phyloP scores from a whole-genome alignment of 2,888 invertebrate species.

The Idaea straminata region DNA sequence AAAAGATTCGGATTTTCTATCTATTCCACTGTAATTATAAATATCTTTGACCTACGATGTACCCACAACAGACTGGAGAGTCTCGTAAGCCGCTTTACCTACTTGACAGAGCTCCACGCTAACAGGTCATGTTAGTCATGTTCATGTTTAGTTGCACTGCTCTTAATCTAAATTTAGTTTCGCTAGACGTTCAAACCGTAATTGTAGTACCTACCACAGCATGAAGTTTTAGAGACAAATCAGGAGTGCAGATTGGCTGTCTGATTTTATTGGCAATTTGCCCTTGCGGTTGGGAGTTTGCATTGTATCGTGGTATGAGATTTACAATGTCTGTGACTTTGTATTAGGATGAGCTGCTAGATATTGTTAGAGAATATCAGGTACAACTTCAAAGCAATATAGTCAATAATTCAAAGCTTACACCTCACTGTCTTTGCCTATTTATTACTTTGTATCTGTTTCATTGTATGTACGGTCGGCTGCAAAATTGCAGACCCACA shows the following conservation, averaged over 20 bases:
- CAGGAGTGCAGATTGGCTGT: background rate
- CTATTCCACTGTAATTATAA: background rate
- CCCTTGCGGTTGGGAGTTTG: background rate
- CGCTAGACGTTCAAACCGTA: background rate
- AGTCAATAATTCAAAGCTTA: background rate
- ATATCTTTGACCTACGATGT: background rate
- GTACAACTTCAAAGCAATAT: background rate
- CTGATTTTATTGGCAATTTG: background rate
- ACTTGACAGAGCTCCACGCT: conserved; percentile 17
- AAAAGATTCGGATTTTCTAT: background rate
- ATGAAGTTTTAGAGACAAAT: background rate
- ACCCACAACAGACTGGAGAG: conserved; percentile 11
- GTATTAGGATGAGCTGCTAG: background rate
- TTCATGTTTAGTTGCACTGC: conserved; percentile 9
- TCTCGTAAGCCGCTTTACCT: conserved; percentile 19
- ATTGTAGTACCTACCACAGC: background rate
- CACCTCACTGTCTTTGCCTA: background rate
- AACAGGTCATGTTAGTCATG: conserved; percentile 10
- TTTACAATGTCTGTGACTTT: background rate
- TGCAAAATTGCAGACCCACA: too few relatives aligned
- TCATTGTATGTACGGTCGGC: too few relatives aligned
- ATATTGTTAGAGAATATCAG: background rate
- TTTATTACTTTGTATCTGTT: background rate
- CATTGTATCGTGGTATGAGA: background rate
- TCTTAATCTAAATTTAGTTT: conserved; percentile 3